phyloP scores from a whole-genome alignment of 2,797 vertebrate species.

The Taeniopygia guttata region DNA sequence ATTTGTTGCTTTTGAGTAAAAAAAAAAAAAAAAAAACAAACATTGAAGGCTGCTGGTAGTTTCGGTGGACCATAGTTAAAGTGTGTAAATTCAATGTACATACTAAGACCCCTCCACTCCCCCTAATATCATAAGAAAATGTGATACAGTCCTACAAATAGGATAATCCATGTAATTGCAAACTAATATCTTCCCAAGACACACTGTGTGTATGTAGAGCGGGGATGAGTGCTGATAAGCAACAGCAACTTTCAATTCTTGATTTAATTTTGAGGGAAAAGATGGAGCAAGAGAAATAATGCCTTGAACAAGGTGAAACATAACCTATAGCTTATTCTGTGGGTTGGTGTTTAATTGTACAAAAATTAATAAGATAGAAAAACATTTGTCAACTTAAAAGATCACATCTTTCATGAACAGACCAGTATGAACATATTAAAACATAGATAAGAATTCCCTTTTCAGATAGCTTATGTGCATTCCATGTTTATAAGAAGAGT shows the following conservation, averaged over 20 bases:
- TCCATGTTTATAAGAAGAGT: neutral
- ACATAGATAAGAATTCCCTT: neutral
- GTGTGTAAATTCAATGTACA: neutral
- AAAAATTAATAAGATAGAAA: neutral
- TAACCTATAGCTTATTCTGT: neutral
- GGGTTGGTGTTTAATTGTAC: neutral
- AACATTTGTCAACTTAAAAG: neutral
- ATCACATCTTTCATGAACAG: neutral
- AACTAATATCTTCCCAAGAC: neutral
- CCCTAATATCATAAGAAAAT: neutral
- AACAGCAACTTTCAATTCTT: neutral
- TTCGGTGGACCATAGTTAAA: neutral
- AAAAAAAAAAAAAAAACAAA: neutral
- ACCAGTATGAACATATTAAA: neutral
- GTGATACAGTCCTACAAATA: neutral
- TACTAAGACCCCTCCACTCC: neutral
- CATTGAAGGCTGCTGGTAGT: neutral
- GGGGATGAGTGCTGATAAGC: rapidly evolving
- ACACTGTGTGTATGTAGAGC: rapidly evolving
- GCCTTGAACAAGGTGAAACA: neutral
- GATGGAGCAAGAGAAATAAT: neutral
- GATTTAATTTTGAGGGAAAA: neutral
- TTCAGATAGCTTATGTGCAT: neutral
- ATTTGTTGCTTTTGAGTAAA: neutral
- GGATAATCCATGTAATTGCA: neutral